A percentile compares a stretch with the other conserved stretches of the same genome.
These are phyloP conservation scores for Stictonetta naevosa DNA, from an alignment of 2,113 vertebrate genomes.

Conservation along the genomic window DNA sequence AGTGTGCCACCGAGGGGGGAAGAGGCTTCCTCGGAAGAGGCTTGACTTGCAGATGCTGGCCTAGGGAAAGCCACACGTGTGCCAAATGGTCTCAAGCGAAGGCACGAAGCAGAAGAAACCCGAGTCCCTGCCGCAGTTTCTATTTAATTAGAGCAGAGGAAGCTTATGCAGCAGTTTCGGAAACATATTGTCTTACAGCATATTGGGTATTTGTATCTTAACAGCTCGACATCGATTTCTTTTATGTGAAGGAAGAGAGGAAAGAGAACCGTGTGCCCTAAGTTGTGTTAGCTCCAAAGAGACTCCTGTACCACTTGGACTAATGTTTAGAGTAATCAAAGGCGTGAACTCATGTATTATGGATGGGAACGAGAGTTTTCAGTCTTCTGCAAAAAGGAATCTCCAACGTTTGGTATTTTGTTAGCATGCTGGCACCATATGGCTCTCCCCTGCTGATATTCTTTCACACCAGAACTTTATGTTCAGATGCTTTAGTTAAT, in stretches of 20 bases:
- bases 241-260: slow-evolving; percentile 33
- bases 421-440: slow-evolving; percentile 62
- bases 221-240: slow-evolving; percentile 41
- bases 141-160: slow-evolving; percentile 64
- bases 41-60: background rate
- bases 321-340: slow-evolving; percentile 60
- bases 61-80: background rate
- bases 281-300: slow-evolving; percentile 55
- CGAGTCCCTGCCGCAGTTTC: background rate
- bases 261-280: background rate
- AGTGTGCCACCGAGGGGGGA: background rate
- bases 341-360: slow-evolving; percentile 70
- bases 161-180: slow-evolving; percentile 60
- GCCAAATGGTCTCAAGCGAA: slow-evolving; percentile 1
- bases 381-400: slow-evolving; percentile 53
- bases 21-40: background rate
- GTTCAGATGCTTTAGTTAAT: slow-evolving; percentile 48
- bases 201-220: slow-evolving; percentile 62
- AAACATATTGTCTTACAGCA: slow-evolving; percentile 60
- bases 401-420: slow-evolving; percentile 48
- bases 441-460: slow-evolving; percentile 67
- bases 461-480: slow-evolving; percentile 63
- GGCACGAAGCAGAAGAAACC: background rate
- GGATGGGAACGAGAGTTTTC: slow-evolving; percentile 62
- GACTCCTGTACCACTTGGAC: slow-evolving; percentile 43